Base-by-base conservation (phyloP, 92 coral and sea anemone genomes). In the Actinernus sp. region DNA sequence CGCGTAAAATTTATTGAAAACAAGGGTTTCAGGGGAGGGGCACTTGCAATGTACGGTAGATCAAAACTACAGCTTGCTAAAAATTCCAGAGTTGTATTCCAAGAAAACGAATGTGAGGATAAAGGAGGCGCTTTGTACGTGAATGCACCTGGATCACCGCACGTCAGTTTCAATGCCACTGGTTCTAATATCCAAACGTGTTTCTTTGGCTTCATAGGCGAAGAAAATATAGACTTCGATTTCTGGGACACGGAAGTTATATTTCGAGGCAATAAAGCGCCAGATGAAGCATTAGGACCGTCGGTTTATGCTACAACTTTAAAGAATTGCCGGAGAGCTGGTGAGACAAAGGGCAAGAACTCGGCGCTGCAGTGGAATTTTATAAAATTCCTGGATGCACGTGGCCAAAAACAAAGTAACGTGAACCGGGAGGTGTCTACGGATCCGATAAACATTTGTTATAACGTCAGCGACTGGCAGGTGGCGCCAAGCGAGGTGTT, bases 11-110 rank as follows among this genome's bases (percentile, higher is more conserved):
- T 93, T 57, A 55, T 26, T 19, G 58, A 58, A 14, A 93, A 93
- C 32, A 69, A 36, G 49, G 98, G 98, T 1, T 70, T 70, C 24
- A 31, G 83, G 39, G 98, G 98, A 3, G 98, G 98, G 12, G 98
- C 93, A 11, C 58, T 93, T 10, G 98, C 96, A 24, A 56, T 93
- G 79, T 93, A 93, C 45, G 98, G 98, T 26, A 89, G 84, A 48
- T 86, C 98, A 22, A 73, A 61, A 69, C 66, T 93, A 33, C 32
- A 62, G 31, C 74, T 89, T 29, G 32, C 46, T 25, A 65, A 79
- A 45, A 63, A 59, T 18, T 88, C 98, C 32, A 29, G 23, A 20
- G 31, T 87, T 4, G 56, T 56, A 2, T 93, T 93, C 76, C 39
- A 60, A 14, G 83, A 55, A 16, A 93, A 93, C 71, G 31, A 43